Percentiles rank a stretch among this genome's conserved stretches.
Conservation (phyloP, 1,140 invertebrate species). For the Trichomalopsis sarcophagae region DNA sequence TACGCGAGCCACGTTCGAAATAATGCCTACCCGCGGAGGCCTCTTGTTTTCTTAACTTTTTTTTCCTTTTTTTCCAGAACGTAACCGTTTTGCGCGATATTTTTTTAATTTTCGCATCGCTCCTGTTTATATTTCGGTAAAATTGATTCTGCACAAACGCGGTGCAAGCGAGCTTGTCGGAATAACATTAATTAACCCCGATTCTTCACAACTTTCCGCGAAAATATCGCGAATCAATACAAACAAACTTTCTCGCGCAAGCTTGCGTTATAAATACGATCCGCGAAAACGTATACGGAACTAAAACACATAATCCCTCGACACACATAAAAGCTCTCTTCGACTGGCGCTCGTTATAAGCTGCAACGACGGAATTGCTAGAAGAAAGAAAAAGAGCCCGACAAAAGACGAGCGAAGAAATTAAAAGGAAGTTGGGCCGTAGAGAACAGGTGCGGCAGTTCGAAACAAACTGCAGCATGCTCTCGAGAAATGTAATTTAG, state of each 20-base stretch:
- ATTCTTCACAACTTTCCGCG: background rate
- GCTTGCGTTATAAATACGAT: too few species aligned
- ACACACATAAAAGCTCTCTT: too few species aligned
- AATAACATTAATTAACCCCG: background rate
- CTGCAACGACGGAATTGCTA: background rate
- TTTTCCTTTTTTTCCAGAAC: background rate
- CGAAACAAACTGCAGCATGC: background rate
- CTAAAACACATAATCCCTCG: too few species aligned
- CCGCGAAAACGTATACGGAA: too few species aligned
- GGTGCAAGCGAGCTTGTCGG: too few species aligned
- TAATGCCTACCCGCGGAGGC: constrained; percentile 1
- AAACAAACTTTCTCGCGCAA: too few species aligned
- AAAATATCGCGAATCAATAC: too few species aligned
- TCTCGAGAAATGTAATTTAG: constrained; percentile 16
- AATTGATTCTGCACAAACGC: too few species aligned
- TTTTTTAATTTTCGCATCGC: background rate
- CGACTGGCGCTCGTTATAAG: background rate
- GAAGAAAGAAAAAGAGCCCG: background rate
- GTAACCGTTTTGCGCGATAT: background rate
- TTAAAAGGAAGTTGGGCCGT: background rate
- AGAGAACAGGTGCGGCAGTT: background rate
- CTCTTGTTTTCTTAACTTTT: background rate
- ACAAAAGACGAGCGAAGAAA: constrained; percentile 3
- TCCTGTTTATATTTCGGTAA: too few species aligned
- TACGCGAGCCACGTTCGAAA: background rate